phyloP scores from a whole-genome alignment of 2,797 vertebrate species.

The Artibeus lituratus region DNA sequence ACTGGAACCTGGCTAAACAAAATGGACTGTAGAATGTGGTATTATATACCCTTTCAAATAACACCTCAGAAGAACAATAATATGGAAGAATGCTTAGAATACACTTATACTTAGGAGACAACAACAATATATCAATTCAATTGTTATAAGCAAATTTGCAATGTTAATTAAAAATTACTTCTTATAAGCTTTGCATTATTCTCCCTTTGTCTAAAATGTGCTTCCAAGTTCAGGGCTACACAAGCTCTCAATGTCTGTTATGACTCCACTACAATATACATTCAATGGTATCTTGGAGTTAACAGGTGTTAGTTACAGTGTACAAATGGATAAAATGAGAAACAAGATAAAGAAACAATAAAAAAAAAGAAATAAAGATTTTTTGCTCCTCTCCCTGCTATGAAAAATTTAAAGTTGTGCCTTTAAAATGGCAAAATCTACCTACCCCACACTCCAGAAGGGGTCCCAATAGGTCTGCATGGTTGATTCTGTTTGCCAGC shows the following conservation, averaged over 20 bases:
- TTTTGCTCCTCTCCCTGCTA: background rate
- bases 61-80: background rate
- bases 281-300: background rate
- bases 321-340: conserved; percentile 52
- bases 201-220: conserved; percentile 35
- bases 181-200: background rate
- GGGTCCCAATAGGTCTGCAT: conserved; percentile 93
- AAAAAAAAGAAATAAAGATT: background rate
- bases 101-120: conserved; percentile 16
- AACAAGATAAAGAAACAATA: background rate
- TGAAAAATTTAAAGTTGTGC: conserved; percentile 23
- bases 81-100: background rate
- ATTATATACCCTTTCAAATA: background rate
- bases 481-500: conserved; percentile 94
- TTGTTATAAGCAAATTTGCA: background rate
- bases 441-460: conserved; percentile 99
- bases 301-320: conserved; percentile 14
- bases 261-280: background rate
- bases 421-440: conserved; percentile 58
- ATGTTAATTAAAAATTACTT: conserved; percentile 28
- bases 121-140: background rate
- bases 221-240: background rate
- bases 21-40: background rate
- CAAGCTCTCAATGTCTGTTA: background rate
- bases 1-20: background rate